Evolutionary conservation across 2,113 vertebrate species (phyloP).

Genomic region (Solea solea): DNA sequence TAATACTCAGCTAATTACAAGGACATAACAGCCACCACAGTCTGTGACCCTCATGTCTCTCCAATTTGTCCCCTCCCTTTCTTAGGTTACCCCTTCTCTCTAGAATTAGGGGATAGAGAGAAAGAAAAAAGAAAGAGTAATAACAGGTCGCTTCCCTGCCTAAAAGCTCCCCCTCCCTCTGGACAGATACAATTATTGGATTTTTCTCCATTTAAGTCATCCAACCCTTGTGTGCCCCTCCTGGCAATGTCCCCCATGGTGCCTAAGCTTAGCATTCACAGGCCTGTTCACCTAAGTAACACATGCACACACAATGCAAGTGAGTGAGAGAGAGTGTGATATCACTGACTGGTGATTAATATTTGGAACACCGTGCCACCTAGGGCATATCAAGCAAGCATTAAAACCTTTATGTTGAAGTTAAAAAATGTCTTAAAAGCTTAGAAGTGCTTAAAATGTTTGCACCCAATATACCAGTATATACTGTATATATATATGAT

Average conservation of each 20-base stretch:
- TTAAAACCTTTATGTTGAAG: too few species aligned
- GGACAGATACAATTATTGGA: constrained; percentile 80
- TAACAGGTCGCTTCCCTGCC: constrained; percentile 65
- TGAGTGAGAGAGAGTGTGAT: too few species aligned
- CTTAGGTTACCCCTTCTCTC: constrained; percentile 68
- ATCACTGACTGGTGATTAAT: too few species aligned
- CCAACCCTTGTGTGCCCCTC: constrained; percentile 59
- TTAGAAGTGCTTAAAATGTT: too few species aligned
- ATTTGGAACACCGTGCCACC: too few species aligned
- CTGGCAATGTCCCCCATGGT: constrained; percentile 61
- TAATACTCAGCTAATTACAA: constrained; percentile 82
- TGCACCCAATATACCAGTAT: too few species aligned
- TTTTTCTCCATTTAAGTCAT: constrained; percentile 79
- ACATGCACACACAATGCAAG: constrained; percentile 23
- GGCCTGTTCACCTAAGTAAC: constrained; percentile 39
- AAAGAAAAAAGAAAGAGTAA: constrained; percentile 75
- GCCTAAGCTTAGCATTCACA: constrained; percentile 47
- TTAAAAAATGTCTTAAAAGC: too few species aligned
- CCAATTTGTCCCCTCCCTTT: constrained; percentile 56
- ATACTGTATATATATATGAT: too few species aligned
- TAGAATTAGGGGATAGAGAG: constrained; percentile 72
- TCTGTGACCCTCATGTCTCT: constrained; percentile 56
- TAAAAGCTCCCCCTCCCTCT: constrained; percentile 73
- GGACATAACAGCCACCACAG: constrained; percentile 78
- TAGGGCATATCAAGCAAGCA: too few species aligned